A percentile compares a stretch with the other conserved stretches of the same genome.
These are phyloP conservation scores for Amitus sp. DNA, from an alignment of 2,888 invertebrate genomes.

Conservation along the genomic window DNA sequence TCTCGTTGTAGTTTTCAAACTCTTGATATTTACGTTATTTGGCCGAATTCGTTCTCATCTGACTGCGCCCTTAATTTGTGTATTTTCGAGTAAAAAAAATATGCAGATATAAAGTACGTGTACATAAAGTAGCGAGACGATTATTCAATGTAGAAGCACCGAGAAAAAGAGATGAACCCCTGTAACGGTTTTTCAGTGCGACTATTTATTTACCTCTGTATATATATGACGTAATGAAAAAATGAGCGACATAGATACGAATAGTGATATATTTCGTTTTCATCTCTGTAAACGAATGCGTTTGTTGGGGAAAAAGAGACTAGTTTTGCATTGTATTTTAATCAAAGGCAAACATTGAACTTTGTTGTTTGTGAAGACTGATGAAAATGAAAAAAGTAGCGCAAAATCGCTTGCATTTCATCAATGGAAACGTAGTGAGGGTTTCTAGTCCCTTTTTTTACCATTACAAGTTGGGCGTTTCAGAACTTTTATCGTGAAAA, in stretches of 20 bases:
- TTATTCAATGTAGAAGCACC: no score
- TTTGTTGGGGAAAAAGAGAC: neutral
- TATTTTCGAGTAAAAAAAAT: conserved; percentile 30
- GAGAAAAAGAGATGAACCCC: no score
- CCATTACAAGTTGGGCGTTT: neutral
- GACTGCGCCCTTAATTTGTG: conserved; percentile 30
- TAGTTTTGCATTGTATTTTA: conserved; percentile 16
- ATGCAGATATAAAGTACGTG: conserved; percentile 13
- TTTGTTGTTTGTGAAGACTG: conserved; percentile 58
- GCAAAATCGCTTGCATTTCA: conserved; percentile 11
- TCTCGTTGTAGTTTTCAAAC: conserved; percentile 29
- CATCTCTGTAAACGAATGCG: conserved; percentile 4
- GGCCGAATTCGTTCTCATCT: conserved; percentile 25
- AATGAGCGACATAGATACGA: conserved; percentile 45
- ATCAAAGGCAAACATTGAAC: conserved; percentile 28
- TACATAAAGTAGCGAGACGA: conserved; percentile 8
- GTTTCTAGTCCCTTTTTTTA: conserved; percentile 6
- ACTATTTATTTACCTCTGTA: conserved; percentile 62
- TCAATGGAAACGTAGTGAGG: neutral
- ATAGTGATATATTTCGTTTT: conserved; percentile 43
- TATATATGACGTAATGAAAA: conserved; percentile 48
- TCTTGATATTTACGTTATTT: conserved; percentile 29
- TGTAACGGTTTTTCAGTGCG: conserved; percentile 23
- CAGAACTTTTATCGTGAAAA: neutral
- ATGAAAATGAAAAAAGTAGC: conserved; percentile 46